A percentile compares a stretch with the other conserved stretches of the same genome.
Conservation (phyloP, 1,140 invertebrate species). For the Drosophila pandora region DNA sequence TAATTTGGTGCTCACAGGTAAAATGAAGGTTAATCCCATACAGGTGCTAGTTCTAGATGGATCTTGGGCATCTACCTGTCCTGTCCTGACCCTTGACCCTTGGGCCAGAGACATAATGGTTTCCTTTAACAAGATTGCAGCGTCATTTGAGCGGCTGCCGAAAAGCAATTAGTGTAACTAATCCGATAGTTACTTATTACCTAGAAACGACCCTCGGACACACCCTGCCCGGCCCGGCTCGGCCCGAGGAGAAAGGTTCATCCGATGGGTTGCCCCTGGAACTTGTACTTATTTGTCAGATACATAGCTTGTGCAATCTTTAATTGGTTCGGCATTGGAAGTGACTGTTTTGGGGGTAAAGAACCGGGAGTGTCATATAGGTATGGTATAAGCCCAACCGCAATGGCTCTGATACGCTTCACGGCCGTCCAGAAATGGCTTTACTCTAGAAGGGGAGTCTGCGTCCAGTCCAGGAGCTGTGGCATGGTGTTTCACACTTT, state of each 20-base stretch:
- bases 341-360: slow-evolving; percentile 18
- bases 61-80: slow-evolving; percentile 50
- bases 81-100: slow-evolving; percentile 21
- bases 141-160: slow-evolving; percentile 46
- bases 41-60: slow-evolving; percentile 45
- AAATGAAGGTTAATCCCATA: slow-evolving; percentile 66
- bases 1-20: slow-evolving; percentile 64
- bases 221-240: no score
- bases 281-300: slow-evolving; percentile 3
- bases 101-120: slow-evolving; percentile 39
- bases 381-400: slow-evolving; percentile 37
- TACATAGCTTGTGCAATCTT: slow-evolving; percentile 63
- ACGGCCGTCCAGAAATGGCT: slow-evolving; percentile 53
- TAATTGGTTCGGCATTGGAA: slow-evolving; percentile 59
- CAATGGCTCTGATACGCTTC: slow-evolving; percentile 65
- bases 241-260: no score
- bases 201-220: slow-evolving; percentile 22
- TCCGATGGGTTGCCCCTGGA: not conserved
- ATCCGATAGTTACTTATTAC: slow-evolving; percentile 42
- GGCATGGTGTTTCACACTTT: slow-evolving; percentile 70
- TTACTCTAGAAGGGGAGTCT: slow-evolving; percentile 3
- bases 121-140: slow-evolving; percentile 68
- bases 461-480: slow-evolving; percentile 10
- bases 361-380: slow-evolving; percentile 2
- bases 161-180: slow-evolving; percentile 64